Evolutionary conservation across 1,140 invertebrate species (phyloP).

Genomic region (Patella vulgata): DNA sequence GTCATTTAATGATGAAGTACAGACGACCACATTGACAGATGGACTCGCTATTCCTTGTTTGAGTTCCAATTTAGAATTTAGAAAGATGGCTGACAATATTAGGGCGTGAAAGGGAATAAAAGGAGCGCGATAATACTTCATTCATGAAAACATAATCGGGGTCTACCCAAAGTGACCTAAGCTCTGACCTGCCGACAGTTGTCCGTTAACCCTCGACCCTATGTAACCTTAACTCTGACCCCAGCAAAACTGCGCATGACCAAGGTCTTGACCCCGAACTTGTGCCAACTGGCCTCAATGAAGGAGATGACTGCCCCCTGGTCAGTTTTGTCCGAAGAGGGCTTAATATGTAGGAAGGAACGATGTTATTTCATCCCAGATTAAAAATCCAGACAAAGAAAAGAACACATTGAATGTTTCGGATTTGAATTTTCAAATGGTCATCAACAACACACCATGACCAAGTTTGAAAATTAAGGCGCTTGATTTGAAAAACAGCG

Average conservation of each 20-base stretch:
- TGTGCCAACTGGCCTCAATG: slow-evolving; percentile 12
- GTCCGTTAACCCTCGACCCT: slow-evolving; percentile 26
- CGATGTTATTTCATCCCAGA: no score
- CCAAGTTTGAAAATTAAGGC: no score
- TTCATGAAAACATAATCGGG: slow-evolving; percentile 37
- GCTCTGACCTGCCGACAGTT: slow-evolving; percentile 19
- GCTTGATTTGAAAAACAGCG: no score
- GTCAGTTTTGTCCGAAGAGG: no score
- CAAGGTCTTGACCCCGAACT: neutral
- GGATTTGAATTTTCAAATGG: no score
- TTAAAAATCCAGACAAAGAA: no score
- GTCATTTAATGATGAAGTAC: slow-evolving; percentile 1
- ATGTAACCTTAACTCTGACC: slow-evolving; percentile 25
- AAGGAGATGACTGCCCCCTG: no score
- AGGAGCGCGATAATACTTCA: slow-evolving; percentile 18
- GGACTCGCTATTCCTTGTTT: slow-evolving; percentile 7
- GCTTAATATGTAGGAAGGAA: no score
- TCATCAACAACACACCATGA: no score
- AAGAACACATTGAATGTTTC: no score
- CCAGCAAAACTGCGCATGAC: slow-evolving; percentile 22
- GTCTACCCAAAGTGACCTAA: slow-evolving; percentile 9
- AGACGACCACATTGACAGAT: slow-evolving; percentile 17
- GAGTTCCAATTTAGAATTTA: no score
- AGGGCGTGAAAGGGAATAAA: slow-evolving; percentile 17
- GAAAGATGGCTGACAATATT: slow-evolving; percentile 14